Evolutionary conservation across 2,797 vertebrate species (phyloP).

Genomic region (Oreonectes daqikongensis): DNA sequence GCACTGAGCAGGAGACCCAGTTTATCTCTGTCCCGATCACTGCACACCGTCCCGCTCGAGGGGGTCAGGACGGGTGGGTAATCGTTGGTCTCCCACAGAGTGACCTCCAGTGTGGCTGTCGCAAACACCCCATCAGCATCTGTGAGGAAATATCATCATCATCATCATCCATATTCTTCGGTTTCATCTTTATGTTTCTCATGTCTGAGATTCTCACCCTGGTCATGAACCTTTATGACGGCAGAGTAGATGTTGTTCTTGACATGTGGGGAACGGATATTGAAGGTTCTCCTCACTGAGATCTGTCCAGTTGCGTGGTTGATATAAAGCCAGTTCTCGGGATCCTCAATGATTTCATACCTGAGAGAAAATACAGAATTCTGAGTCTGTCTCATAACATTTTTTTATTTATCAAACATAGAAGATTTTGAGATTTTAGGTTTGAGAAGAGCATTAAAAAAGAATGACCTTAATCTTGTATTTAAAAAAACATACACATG

Average conservation of each 20-base stretch:
- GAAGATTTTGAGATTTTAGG: too few relatives aligned
- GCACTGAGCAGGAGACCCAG: constrained; percentile 82
- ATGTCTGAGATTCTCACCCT: constrained; percentile 76
- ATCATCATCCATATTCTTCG: background rate
- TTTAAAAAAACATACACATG: too few relatives aligned
- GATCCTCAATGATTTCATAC: constrained; percentile 84
- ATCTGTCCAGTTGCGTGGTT: constrained; percentile 79
- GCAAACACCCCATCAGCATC: constrained; percentile 75
- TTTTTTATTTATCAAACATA: background rate
- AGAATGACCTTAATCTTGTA: too few relatives aligned
- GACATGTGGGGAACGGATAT: constrained; percentile 80
- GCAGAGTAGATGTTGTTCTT: constrained; percentile 83
- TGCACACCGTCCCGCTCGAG: constrained; percentile 75
- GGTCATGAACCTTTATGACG: constrained; percentile 81
- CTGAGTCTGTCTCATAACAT: background rate
- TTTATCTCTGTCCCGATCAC: constrained; percentile 49
- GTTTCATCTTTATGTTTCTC: background rate
- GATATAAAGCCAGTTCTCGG: constrained; percentile 86
- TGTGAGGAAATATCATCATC: constrained; percentile 41
- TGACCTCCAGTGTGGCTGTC: constrained; percentile 82
- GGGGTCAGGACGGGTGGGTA: constrained; percentile 81
- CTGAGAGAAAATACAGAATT: constrained; percentile 67
- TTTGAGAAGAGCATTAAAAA: too few relatives aligned
- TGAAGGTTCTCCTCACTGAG: constrained; percentile 77
- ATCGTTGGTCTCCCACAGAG: constrained; percentile 91